Base-by-base conservation (phyloP, 2,797 vertebrate species). In the Enteromius thamalakanensis region DNA sequence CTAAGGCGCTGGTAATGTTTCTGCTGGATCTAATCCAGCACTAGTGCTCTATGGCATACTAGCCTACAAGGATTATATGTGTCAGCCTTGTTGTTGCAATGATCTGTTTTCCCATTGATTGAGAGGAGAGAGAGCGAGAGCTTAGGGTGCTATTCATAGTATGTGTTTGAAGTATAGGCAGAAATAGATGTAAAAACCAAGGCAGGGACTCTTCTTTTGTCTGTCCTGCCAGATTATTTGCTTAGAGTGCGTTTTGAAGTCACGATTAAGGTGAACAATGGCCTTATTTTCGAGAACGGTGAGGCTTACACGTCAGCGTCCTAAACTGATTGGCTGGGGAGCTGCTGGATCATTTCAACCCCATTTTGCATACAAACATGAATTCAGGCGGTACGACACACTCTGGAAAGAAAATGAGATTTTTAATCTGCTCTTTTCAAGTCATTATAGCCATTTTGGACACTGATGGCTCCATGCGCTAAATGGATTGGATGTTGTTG, bases 271-370 rank as follows among this genome's bases (percentile, higher is more conserved):
- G 40, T 80, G 89, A 83, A 71, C 72, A 6, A 81, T 89, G 89
- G 49, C 88, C 89, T 86, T 83, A 84, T 92, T 92, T 91, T 88
- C 45, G 67, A 82, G 55, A 23, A 79, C 77, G 60, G 84, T 75
- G 64, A 82, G 82, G 80, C 89, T 90, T 89, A 88, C 82, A 86
- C 88, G 86, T 91, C 87, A 89, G 82, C 82, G 78, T 70, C 83
- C 76, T 88, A 86, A 86, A 88, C 45, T 55, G 87, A 87, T 89
- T 68, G 86, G 87, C 62, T 74, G 84, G 82, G 82, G 87, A 88
- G 90, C 88, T 90, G 81, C 76, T 81, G 82, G 32, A 86, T 77
- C 84, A 90, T 92, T 86, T 90, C 82, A 88, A 81, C 85, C 85
- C 87, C 81, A 67, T 83, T 87, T 90, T 86, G 77, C 75, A 81